Conservation (phyloP, 2,888 invertebrate genomes). For the Epinotia nisella region DNA sequence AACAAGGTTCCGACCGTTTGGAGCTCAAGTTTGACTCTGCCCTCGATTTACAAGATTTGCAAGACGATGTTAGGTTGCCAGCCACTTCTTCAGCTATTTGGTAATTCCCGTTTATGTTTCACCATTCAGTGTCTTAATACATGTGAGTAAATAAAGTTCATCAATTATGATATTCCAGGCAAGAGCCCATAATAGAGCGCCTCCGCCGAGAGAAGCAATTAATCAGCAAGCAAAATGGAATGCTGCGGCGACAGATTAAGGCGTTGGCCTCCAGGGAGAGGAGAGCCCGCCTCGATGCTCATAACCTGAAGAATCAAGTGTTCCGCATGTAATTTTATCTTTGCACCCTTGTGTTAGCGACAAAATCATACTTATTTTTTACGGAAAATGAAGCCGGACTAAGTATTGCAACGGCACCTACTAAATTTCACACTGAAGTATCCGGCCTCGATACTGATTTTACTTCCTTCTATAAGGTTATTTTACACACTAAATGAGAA, state of each 20-base stretch:
- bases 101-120: slow-evolving; percentile 52
- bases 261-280: slow-evolving; percentile 75
- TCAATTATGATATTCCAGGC: slow-evolving; percentile 59
- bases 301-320: slow-evolving; percentile 78
- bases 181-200: slow-evolving; percentile 77
- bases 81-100: slow-evolving; percentile 73
- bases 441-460: too few species aligned
- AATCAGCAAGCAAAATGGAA: slow-evolving; percentile 73
- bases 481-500: too few species aligned
- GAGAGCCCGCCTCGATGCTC: slow-evolving; percentile 75
- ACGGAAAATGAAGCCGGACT: too few species aligned
- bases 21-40: slow-evolving; percentile 75
- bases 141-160: neutral
- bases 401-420: too few species aligned
- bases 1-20: slow-evolving; percentile 70
- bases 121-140: neutral
- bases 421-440: too few species aligned
- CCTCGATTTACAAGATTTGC: slow-evolving; percentile 67
- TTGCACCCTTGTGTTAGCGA: neutral
- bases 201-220: slow-evolving; percentile 77
- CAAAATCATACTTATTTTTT: too few species aligned
- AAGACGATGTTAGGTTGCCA: slow-evolving; percentile 67
- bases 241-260: slow-evolving; percentile 77
- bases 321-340: slow-evolving; percentile 70
- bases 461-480: too few species aligned